Conservation (phyloP, 1,140 invertebrate species). For the Leptinotarsa lineolata region DNA sequence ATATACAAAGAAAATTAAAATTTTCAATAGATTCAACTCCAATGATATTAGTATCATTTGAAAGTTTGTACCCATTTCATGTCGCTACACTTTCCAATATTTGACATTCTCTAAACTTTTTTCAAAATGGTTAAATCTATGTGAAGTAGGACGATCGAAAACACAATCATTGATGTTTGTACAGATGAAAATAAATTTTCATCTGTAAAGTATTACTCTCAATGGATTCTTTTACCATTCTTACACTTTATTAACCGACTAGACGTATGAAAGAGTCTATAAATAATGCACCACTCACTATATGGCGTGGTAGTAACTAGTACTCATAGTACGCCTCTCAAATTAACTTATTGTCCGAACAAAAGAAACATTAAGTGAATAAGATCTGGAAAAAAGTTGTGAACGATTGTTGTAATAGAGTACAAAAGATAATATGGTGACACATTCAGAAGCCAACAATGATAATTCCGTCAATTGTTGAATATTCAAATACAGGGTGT, state of each 20-base stretch:
- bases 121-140: too few relatives aligned
- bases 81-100: too few relatives aligned
- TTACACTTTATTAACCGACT: not conserved
- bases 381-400: not conserved
- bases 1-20: too few relatives aligned
- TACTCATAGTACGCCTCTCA: not conserved
- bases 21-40: too few relatives aligned
- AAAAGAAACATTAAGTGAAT: not conserved
- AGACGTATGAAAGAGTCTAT: not conserved
- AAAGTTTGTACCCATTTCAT: too few relatives aligned
- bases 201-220: not conserved
- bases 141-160: too few relatives aligned
- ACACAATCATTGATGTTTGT: too few relatives aligned
- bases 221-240: not conserved
- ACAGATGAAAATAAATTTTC: too few relatives aligned
- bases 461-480: not conserved
- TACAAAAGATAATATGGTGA: not conserved
- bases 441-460: not conserved
- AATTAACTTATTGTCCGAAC: not conserved
- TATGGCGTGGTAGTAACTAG: slow-evolving; percentile 2
- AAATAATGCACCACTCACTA: not conserved
- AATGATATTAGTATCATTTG: too few relatives aligned
- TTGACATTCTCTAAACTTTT: too few relatives aligned
- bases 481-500: not conserved
- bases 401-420: not conserved